Evolutionary conservation across 2,888 invertebrate species (phyloP), one percentile per base, ranked within the genome.

Genomic region (Diarsia mendica): DNA sequence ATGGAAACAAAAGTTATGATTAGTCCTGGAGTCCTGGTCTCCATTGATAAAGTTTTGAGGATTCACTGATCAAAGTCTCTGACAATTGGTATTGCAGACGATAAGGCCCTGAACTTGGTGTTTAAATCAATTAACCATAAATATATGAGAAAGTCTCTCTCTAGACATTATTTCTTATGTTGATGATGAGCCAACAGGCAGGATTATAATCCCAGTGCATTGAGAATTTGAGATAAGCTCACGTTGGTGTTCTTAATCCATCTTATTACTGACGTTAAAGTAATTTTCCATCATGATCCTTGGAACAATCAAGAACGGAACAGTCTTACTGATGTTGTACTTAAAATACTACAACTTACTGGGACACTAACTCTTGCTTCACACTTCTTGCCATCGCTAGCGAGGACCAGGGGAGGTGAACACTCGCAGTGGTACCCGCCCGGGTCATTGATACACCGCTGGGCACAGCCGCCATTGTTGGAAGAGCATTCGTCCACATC

Each of bases 391-490:
- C 97, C 97, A 87, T 98, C 97, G 51, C 90, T 89, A 48, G 96
- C 94, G 53, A 98, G 93, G 48, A 90, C 88, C 85, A 95, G 97
- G 3, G 97, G 97, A 11, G 93, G 87, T 3, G 93, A 87, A 89
- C 98, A 98, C 79, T 94, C 94, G 92, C 98, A 98, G 86, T 96
- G 96, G 91, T 96, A 97, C 46, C 97, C 96, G 4, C 97, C 97
- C 4, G 95, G 94, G 84, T 96, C 97, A 90, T 98, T 98, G 75
- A 97, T 93, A 87, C 98, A 98, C 23, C 92, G 94, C 82, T 98
- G 97, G 77, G 97, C 96, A 88, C 98, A 98, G 20, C 97, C 97
- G 1, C 97, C 97, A 82, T 97, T 97, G 84, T 96, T 93, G 28
- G 89, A 92, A 0, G 91, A 89, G 85, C 97, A 97, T 89, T 97